Percentiles rank a stretch among this genome's conserved stretches.
Conservation (phyloP, 2,888 invertebrate genomes). For the Meloe dianella region DNA sequence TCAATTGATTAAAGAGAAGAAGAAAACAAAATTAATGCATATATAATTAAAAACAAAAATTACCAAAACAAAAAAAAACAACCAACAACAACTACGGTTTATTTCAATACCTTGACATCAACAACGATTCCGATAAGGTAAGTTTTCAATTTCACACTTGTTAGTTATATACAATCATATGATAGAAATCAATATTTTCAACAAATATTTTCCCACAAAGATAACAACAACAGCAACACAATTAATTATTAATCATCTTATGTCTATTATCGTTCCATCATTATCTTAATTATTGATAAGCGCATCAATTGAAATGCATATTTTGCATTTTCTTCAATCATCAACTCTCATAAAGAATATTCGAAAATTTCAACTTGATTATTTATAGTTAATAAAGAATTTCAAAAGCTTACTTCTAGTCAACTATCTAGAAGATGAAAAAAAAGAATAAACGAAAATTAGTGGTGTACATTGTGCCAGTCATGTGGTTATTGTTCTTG, state of each 20-base stretch:
- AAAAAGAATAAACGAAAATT: conserved; percentile 31
- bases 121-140: background rate
- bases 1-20: background rate
- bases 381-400: too few species aligned
- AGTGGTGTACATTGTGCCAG: conserved; percentile 50
- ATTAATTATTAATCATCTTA: conserved; percentile 8
- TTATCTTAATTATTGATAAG: conserved; percentile 7
- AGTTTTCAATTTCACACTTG: conserved; percentile 10
- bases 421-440: background rate
- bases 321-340: background rate
- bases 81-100: background rate
- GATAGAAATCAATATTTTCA: conserved; percentile 8
- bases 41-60: conserved; percentile 10
- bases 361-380: background rate
- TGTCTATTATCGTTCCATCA: background rate
- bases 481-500: conserved; percentile 55
- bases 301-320: background rate
- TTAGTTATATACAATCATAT: conserved; percentile 2
- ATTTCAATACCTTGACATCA: background rate
- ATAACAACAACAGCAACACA: background rate
- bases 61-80: background rate
- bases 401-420: background rate
- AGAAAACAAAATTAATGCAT: background rate
- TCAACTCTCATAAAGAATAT: too few species aligned
- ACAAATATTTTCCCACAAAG: conserved; percentile 8